A percentile compares a stretch with the other conserved stretches of the same genome.
Conservation (phyloP, 2,888 invertebrate species). For the Hyppa rectilinea region DNA sequence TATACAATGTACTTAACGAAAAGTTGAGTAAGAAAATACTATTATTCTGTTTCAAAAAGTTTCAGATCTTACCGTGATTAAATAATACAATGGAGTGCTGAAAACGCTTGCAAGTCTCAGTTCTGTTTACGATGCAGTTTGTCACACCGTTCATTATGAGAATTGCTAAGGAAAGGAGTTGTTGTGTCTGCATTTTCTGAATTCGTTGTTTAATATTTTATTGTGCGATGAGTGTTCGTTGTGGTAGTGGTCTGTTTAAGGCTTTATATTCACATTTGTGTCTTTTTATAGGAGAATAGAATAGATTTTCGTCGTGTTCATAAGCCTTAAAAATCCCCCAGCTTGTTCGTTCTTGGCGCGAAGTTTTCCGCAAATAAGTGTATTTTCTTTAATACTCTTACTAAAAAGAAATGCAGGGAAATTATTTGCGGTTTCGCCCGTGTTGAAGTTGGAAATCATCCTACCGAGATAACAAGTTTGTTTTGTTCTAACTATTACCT, state of each 20-base stretch:
- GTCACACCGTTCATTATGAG: slow-evolving; percentile 31
- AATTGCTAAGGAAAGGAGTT: background rate
- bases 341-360: too few relatives aligned
- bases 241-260: background rate
- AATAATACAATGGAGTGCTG: slow-evolving; percentile 17
- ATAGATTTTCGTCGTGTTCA: too few relatives aligned
- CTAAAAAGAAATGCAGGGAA: too few relatives aligned
- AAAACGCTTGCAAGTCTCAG: slow-evolving; percentile 6
- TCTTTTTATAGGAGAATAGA: background rate
- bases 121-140: slow-evolving; percentile 41
- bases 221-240: background rate
- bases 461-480: too few relatives aligned
- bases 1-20: too few relatives aligned
- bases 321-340: too few relatives aligned
- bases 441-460: too few relatives aligned
- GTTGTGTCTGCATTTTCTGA: slow-evolving; percentile 7
- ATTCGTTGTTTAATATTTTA: background rate
- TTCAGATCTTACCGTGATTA: slow-evolving; percentile 15
- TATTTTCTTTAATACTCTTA: too few relatives aligned
- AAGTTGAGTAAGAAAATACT: background rate
- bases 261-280: background rate
- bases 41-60: background rate
- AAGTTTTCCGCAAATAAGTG: too few relatives aligned
- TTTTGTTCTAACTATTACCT: too few relatives aligned
- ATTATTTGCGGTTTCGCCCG: too few relatives aligned